Base-by-base conservation (phyloP, 2,797 vertebrate genomes). In the Lycodopsis pacificus region DNA sequence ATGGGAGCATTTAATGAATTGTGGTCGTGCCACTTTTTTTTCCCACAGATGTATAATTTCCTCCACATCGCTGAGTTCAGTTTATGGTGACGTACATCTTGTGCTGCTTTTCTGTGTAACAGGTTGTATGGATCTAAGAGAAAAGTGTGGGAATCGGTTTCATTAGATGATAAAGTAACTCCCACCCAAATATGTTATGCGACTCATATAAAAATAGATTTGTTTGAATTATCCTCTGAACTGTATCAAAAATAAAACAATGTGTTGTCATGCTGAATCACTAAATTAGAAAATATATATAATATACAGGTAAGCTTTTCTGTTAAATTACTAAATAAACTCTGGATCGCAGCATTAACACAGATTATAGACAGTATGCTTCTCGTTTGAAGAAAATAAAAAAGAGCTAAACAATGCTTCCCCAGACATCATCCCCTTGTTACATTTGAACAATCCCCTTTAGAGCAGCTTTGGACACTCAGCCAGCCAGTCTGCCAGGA, bases 401-500 rank as follows among this genome's bases (percentile, higher is more conserved):
- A 63, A 57, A 48, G 14, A 62, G 17, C 51, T 66, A 64, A 71
- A 79, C 67, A 82, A 48, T 54, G 69, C 59, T 74, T 69, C 22
- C 56, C 20, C 32, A 77, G 48, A 65, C 68, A 77, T 86, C 49
- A 77, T 82, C 65, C 71, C 77, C 77, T 81, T 84, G 82, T 88
- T 88, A 83, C 58, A 81, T 88, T 77, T 74, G 81, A 87, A 85
- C 82, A 86, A 77, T 86, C 77, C 86, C 73, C 80, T 77, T 86
- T 75, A 71, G 74, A 85, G 81, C 73, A 79, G 79, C 73, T 88
- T 92, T 86, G 81, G 82, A 86, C 71, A 73, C 40, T 27, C 67
- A 71, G 72, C 76, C 76, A 82, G 75, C 56, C 78, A 75, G 71
- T 73, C 83, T 73, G 83, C 73, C 87, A 85, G 80, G 64, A 86